phyloP scores from a whole-genome alignment of 2,797 vertebrate species.

The Chiropotes sagulatus region DNA sequence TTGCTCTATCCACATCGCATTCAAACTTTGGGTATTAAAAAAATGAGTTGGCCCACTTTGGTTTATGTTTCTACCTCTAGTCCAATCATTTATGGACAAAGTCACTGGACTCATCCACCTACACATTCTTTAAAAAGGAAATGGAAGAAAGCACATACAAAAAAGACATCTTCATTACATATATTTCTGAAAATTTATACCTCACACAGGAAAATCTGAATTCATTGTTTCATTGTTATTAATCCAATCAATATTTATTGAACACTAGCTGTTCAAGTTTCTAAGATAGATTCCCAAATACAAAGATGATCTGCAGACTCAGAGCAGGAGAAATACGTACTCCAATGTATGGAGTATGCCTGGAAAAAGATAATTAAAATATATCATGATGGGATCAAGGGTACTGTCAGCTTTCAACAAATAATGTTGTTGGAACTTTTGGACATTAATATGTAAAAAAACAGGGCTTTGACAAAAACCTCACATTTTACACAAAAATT shows the following conservation, averaged over 20 bases:
- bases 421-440: neutral
- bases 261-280: neutral
- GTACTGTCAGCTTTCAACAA: neutral
- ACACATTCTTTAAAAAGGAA: neutral
- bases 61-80: neutral
- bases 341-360: neutral
- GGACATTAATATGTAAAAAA: neutral
- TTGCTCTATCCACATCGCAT: neutral
- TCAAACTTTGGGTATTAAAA: neutral
- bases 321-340: neutral
- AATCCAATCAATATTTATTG: neutral
- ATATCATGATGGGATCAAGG: neutral
- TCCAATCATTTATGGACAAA: neutral
- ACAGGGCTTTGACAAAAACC: neutral
- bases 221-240: slow-evolving; percentile 18
- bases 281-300: neutral
- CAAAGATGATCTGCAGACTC: neutral
- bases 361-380: neutral
- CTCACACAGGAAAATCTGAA: neutral
- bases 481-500: slow-evolving; percentile 13
- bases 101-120: neutral
- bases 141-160: neutral
- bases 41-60: neutral
- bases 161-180: neutral
- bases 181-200: slow-evolving; percentile 3